Percentiles rank a stretch among this genome's conserved stretches.
These are phyloP conservation scores for Pterostichus madidus DNA, from an alignment of 2,888 invertebrate genomes.

Conservation along the genomic window DNA sequence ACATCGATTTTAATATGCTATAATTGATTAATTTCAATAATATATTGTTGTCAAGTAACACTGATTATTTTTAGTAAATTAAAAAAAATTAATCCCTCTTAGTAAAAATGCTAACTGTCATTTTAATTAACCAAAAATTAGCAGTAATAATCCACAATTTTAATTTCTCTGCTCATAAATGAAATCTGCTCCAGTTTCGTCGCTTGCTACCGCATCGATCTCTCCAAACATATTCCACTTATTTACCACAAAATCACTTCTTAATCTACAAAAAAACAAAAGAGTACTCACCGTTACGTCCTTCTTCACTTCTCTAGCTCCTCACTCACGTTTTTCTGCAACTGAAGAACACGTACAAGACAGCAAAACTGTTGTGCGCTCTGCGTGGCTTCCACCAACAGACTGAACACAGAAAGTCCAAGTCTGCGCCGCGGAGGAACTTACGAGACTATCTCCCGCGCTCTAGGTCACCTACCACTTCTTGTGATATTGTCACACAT, in stretches of 20 bases:
- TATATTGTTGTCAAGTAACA: no score
- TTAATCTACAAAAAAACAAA: slow-evolving; percentile 15
- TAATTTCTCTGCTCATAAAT: no score
- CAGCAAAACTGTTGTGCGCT: background rate
- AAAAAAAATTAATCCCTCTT: no score
- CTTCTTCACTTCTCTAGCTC: background rate
- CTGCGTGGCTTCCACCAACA: slow-evolving; percentile 4
- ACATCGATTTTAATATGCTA: no score
- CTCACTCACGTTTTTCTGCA: background rate
- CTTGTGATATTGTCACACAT: background rate
- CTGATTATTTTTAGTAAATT: no score
- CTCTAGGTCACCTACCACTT: slow-evolving; percentile 33
- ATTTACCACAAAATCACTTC: slow-evolving; percentile 6
- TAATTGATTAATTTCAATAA: no score
- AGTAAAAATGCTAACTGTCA: no score
- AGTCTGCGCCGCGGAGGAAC: slow-evolving; percentile 8
- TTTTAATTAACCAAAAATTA: no score
- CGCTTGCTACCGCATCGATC: background rate
- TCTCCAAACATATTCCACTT: slow-evolving; percentile 18
- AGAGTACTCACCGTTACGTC: slow-evolving; percentile 16
- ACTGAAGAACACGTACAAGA: background rate
- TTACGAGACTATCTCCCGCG: slow-evolving; percentile 1
- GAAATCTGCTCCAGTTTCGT: slow-evolving; percentile 17
- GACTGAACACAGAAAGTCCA: slow-evolving; percentile 26
- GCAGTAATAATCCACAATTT: no score